A percentile compares a stretch with the other conserved stretches of the same genome.
Evolutionary conservation across 1,140 invertebrate species (phyloP).

Genomic region (Drosophila sulfurigaster): DNA sequence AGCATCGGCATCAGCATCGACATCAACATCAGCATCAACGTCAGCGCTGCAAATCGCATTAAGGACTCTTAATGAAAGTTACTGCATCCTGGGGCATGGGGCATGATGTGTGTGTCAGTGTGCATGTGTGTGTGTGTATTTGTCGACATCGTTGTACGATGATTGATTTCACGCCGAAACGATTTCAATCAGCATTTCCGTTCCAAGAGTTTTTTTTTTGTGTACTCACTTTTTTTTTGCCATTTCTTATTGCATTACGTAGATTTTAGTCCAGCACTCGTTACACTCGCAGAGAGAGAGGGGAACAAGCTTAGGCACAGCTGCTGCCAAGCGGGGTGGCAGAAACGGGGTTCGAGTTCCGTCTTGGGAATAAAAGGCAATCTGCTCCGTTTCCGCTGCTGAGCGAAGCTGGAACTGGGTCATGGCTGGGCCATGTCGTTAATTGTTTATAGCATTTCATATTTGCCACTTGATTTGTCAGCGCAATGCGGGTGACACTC

Average conservation of each 20-base stretch:
- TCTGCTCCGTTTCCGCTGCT: constrained; percentile 43
- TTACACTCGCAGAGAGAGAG: constrained; percentile 7
- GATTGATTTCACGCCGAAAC: constrained; percentile 84
- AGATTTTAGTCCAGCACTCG: constrained; percentile 34
- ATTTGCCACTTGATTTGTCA: constrained; percentile 48
- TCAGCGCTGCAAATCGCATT: constrained; percentile 79
- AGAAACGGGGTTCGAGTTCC: neutral
- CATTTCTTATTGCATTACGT: constrained; percentile 66
- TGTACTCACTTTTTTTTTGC: constrained; percentile 25
- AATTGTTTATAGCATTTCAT: constrained; percentile 55
- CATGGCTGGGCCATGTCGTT: constrained; percentile 28
- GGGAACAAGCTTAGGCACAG: constrained; percentile 4
- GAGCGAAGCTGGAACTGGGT: constrained; percentile 21
- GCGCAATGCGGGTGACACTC: constrained; percentile 37
- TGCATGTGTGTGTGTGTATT: constrained; percentile 36
- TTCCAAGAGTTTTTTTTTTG: constrained; percentile 56
- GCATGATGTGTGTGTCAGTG: constrained; percentile 13
- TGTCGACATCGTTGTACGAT: constrained; percentile 72
- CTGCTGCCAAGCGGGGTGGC: constrained; percentile 8
- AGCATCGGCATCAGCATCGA: constrained; percentile 14
- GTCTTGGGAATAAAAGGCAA: constrained; percentile 37
- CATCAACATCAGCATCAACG: constrained; percentile 52
- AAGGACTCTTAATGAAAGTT: constrained; percentile 84
- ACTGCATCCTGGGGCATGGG: constrained; percentile 66
- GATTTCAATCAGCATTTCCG: constrained; percentile 84